Percentiles rank a stretch among this genome's conserved stretches.
Conservation (phyloP, 1,140 invertebrate genomes). For the Thaumetopoea pityocampa region DNA sequence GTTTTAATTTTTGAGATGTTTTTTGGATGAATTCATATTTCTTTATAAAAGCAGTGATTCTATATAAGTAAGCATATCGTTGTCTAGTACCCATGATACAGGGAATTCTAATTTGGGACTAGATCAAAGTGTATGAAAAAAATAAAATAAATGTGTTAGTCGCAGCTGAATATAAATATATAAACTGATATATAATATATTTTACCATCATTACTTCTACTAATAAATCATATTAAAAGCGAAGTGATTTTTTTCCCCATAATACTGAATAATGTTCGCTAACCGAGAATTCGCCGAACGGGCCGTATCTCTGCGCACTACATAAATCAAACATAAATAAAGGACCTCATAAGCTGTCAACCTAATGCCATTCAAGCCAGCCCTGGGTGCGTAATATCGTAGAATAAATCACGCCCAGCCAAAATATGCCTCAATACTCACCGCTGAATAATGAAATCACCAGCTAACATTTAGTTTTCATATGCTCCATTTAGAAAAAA, state of each 20-base stretch:
- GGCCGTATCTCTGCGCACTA: conserved; percentile 56
- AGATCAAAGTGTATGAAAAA: too few relatives aligned
- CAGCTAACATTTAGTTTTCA: conserved; percentile 27
- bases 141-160: too few relatives aligned
- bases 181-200: too few relatives aligned
- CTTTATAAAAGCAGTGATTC: too few relatives aligned
- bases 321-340: conserved; percentile 71
- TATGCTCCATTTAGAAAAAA: conserved; percentile 19
- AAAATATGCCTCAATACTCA: conserved; percentile 61
- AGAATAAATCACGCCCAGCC: conserved; percentile 61
- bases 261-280: conserved; percentile 16
- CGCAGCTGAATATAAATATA: too few relatives aligned
- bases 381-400: conserved; percentile 60
- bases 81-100: too few relatives aligned
- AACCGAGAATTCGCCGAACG: conserved; percentile 11
- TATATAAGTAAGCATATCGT: too few relatives aligned
- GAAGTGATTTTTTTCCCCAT: conserved; percentile 14
- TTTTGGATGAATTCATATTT: too few relatives aligned
- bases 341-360: conserved; percentile 68
- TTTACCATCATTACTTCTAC: too few relatives aligned
- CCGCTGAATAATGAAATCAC: conserved; percentile 49
- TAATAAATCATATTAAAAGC: too few relatives aligned
- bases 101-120: too few relatives aligned
- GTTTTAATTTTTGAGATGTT: too few relatives aligned
- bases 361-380: conserved; percentile 62